Percentiles rank a stretch among this genome's conserved stretches.
Evolutionary conservation across 1,140 invertebrate genomes (phyloP).

Genomic region (Drosophila kanapiae): DNA sequence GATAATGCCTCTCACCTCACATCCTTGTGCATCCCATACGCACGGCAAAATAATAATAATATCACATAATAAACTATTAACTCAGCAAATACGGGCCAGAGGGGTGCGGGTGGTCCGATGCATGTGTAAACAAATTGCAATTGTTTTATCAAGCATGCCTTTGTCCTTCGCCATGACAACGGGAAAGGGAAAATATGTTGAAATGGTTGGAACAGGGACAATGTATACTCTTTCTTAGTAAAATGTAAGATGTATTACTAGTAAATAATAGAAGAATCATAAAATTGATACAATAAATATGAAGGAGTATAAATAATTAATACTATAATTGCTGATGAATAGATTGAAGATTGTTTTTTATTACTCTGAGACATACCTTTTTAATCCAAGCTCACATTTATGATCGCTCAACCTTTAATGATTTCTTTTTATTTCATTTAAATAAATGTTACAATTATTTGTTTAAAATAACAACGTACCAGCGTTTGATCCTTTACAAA

Average conservation of each 20-base stretch:
- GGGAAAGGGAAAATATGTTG: not conserved
- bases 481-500: not conserved
- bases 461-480: not conserved
- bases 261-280: too few species aligned
- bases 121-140: constrained; percentile 70
- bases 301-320: too few species aligned
- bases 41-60: constrained; percentile 57
- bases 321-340: not conserved
- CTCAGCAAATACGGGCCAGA: constrained; percentile 13
- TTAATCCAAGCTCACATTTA: too few species aligned
- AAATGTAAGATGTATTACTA: not conserved
- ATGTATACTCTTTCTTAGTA: constrained; percentile 21
- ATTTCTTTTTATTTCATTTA: not conserved
- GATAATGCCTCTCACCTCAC: constrained; percentile 17
- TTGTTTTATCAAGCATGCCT: constrained; percentile 67
- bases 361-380: too few species aligned
- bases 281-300: not conserved
- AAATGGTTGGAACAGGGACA: too few species aligned
- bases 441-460: not conserved
- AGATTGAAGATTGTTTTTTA: too few species aligned
- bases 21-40: constrained; percentile 15
- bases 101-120: constrained; percentile 8
- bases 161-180: constrained; percentile 65
- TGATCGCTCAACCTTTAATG: not conserved
- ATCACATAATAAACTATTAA: constrained; percentile 73